Conservation (phyloP, 2,113 vertebrate genomes). For the Synodontis membranacea region DNA sequence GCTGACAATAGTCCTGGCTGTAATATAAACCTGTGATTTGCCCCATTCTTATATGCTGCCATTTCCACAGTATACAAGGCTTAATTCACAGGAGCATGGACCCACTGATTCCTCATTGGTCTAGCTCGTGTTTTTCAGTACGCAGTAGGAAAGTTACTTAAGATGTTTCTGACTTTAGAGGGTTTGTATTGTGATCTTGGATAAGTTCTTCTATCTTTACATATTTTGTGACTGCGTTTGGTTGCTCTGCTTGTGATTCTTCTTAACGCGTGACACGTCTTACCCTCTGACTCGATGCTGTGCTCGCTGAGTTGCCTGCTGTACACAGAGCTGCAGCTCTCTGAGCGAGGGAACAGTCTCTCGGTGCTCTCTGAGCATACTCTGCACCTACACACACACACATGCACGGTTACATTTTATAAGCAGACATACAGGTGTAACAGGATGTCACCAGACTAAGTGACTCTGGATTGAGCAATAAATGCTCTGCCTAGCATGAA, state of each 20-base stretch:
- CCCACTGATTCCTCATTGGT: neutral
- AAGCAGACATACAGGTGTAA: neutral
- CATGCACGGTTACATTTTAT: neutral
- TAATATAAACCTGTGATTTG: neutral
- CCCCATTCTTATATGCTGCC: neutral
- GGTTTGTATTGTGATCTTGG: neutral
- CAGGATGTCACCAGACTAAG: neutral
- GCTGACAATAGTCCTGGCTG: neutral
- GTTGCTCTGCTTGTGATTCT: neutral
- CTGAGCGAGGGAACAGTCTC: conserved; percentile 66
- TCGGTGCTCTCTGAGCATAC: conserved; percentile 79
- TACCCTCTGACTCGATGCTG: conserved; percentile 67
- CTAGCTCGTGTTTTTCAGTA: neutral
- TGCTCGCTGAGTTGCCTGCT: conserved; percentile 64
- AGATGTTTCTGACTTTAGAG: neutral
- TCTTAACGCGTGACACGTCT: neutral
- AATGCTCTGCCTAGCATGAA: neutral
- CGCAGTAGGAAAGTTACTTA: neutral
- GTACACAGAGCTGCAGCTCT: conserved; percentile 63
- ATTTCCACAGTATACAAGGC: neutral
- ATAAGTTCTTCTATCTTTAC: neutral
- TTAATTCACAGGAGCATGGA: neutral
- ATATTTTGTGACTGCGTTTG: too few relatives aligned
- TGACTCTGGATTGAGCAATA: neutral
- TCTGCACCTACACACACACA: conserved; percentile 66